Conservation (phyloP, 64 coral and sea anemone species). For the Acropora tenuis region DNA sequence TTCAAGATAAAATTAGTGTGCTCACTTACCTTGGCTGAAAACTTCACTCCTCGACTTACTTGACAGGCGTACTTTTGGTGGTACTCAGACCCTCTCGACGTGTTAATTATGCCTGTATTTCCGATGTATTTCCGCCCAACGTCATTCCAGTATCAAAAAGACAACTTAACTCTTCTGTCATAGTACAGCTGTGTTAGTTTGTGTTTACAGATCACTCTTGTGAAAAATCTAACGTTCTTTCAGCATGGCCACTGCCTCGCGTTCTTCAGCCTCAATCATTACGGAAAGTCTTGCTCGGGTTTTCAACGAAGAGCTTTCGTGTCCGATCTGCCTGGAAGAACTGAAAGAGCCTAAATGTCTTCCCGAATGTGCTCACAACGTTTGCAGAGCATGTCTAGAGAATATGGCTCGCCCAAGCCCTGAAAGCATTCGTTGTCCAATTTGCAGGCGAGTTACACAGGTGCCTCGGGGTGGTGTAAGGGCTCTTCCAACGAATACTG, state of each 20-base stretch:
- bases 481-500: slow-evolving; percentile 69
- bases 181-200: too few species aligned
- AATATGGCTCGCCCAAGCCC: slow-evolving; percentile 43
- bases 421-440: slow-evolving; percentile 75
- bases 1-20: too few species aligned
- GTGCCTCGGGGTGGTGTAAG: slow-evolving; percentile 69
- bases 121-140: too few species aligned
- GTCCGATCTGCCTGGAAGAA: slow-evolving; percentile 72
- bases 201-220: too few species aligned
- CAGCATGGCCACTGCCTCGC: slow-evolving; percentile 7
- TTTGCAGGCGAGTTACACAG: slow-evolving; percentile 54
- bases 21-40: neutral
- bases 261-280: neutral
- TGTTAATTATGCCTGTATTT: too few species aligned
- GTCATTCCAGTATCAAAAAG: too few species aligned
- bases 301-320: slow-evolving; percentile 69
- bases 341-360: slow-evolving; percentile 67
- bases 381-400: slow-evolving; percentile 84
- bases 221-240: neutral
- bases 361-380: slow-evolving; percentile 57
- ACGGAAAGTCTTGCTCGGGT: slow-evolving; percentile 16
- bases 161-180: too few species aligned
- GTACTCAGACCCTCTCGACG: neutral
- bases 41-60: too few species aligned
- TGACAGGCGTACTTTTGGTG: neutral